A percentile compares a stretch with the other conserved stretches of the same genome.
Conservation (phyloP, 2,113 vertebrate genomes). For the Prunella fulvescens region DNA sequence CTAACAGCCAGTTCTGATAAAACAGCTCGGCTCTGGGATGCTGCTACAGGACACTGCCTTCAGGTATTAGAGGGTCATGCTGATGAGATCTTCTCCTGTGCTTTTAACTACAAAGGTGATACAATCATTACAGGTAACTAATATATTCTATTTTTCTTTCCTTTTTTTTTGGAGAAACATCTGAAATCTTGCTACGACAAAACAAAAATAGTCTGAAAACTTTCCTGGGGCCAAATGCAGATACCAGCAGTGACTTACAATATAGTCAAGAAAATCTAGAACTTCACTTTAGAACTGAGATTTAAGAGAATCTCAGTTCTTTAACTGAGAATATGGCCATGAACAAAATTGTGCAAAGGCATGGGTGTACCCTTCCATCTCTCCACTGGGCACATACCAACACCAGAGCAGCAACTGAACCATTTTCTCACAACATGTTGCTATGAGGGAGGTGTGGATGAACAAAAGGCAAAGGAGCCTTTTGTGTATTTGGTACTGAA, state of each 20-base stretch:
- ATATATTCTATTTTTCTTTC: not conserved
- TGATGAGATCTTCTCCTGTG: constrained; percentile 92
- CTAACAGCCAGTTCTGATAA: constrained; percentile 91
- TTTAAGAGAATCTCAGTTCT: not conserved
- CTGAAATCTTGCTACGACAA: not conserved
- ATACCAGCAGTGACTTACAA: not conserved
- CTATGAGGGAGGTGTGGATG: not conserved
- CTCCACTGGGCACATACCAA: not conserved
- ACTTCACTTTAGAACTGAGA: not conserved
- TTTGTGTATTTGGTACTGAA: not conserved
- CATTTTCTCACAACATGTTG: not conserved
- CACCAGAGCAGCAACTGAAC: not conserved
- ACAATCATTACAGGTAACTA: constrained; percentile 86
- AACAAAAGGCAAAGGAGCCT: not conserved
- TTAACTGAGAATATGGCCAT: not conserved
- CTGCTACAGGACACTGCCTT: constrained; percentile 81
- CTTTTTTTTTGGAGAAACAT: not conserved
- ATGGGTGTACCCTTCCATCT: not conserved
- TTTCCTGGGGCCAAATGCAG: not conserved
- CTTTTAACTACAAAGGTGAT: constrained; percentile 92
- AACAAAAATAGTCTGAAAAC: not conserved
- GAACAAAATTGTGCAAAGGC: not conserved
- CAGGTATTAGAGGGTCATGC: constrained; percentile 89
- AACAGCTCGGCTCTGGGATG: constrained; percentile 93
- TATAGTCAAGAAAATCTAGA: not conserved